A percentile compares a stretch with the other conserved stretches of the same genome.
Conservation (phyloP, 2,113 vertebrate genomes). For the Sorex fumeus region DNA sequence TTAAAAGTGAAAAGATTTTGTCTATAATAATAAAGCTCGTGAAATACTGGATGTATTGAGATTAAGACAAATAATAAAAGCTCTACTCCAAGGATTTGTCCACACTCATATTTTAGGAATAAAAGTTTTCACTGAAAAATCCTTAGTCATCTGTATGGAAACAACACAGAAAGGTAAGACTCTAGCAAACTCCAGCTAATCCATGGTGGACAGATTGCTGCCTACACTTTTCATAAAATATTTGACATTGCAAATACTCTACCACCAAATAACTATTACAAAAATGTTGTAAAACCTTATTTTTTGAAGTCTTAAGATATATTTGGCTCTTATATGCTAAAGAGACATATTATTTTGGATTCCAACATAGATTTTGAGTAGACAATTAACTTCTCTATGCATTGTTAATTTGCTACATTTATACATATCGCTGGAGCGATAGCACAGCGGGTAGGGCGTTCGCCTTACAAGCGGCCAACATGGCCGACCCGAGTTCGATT, state of each 20-base stretch:
- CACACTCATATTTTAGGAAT: neutral
- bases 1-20: neutral
- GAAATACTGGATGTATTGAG: neutral
- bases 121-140: conserved; percentile 37
- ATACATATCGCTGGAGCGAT: no score
- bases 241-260: conserved; percentile 30
- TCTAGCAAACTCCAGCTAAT: neutral
- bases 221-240: neutral
- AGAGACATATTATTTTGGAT: neutral
- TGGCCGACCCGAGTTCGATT: no score
- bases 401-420: neutral
- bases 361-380: conserved; percentile 8
- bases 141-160: neutral
- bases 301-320: conserved; percentile 17
- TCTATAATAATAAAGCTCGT: neutral
- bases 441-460: no score
- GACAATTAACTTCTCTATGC: neutral
- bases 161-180: neutral
- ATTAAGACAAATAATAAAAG: conserved; percentile 6
- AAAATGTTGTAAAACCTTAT: conserved; percentile 1
- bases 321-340: neutral
- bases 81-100: neutral
- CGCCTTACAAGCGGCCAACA: no score
- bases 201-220: neutral
- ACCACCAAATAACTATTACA: neutral